Evolutionary conservation across 2,888 invertebrate genomes (phyloP).

Genomic region (Camponotus fellah): DNA sequence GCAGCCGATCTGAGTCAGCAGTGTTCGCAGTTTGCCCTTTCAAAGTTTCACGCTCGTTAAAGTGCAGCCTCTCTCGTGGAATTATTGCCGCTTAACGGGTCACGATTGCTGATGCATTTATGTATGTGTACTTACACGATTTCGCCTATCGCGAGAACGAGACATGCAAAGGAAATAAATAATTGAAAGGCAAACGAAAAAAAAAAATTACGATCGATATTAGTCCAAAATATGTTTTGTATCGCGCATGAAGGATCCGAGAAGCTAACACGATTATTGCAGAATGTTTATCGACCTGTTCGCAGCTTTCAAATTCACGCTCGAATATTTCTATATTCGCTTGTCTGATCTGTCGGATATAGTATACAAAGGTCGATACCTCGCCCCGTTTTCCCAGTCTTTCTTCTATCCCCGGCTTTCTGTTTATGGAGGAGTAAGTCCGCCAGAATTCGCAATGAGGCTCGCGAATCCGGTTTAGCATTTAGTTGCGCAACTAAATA

Average conservation of each 20-base stretch:
- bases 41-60: conserved; percentile 49
- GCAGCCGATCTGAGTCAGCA: conserved; percentile 33
- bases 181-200: conserved; percentile 21
- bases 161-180: conserved; percentile 20
- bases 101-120: conserved; percentile 50
- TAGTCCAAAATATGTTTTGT: background rate
- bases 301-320: conserved; percentile 38
- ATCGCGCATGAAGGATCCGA: conserved; percentile 14
- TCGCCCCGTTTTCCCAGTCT: conserved; percentile 17
- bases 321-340: background rate
- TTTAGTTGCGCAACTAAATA: conserved; percentile 72
- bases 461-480: conserved; percentile 63
- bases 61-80: conserved; percentile 33
- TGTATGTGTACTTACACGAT: conserved; percentile 9
- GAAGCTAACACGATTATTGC: background rate
- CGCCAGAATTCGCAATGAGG: conserved; percentile 69
- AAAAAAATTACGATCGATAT: conserved; percentile 23
- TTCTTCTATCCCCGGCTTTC: conserved; percentile 27
- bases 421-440: conserved; percentile 47
- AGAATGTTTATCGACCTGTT: conserved; percentile 6
- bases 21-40: conserved; percentile 34
- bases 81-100: conserved; percentile 43
- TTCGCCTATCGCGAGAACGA: background rate
- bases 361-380: conserved; percentile 41
- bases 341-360: conserved; percentile 11